phyloP scores from a whole-genome alignment of 2,113 vertebrate species.

The Hippocampus guttulatus region DNA sequence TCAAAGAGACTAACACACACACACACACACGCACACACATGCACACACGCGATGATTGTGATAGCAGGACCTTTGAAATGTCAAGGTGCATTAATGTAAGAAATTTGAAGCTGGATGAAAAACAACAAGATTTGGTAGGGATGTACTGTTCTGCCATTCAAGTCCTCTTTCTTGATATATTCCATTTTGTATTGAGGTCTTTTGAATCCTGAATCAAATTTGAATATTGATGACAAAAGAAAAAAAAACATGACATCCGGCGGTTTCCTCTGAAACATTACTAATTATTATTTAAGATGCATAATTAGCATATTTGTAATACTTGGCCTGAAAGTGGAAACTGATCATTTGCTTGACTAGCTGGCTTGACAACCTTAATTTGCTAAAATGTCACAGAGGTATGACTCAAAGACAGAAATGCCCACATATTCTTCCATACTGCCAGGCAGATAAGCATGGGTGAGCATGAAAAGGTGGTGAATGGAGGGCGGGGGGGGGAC shows the following conservation, averaged over 20 bases:
- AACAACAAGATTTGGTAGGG: conserved; percentile 2
- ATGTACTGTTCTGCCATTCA: not conserved
- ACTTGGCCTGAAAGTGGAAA: not conserved
- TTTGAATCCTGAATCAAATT: not conserved
- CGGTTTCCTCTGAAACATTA: not conserved
- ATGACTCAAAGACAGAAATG: conserved; percentile 24
- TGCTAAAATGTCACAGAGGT: not conserved
- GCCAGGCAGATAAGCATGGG: not conserved
- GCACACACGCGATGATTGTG: not conserved
- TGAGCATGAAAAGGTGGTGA: not conserved
- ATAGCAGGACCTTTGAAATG: conserved; percentile 4
- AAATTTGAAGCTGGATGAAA: conserved; percentile 1
- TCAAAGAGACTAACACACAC: not conserved
- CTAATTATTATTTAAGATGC: not conserved
- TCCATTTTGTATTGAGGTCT: not conserved
- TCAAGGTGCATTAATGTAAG: conserved; percentile 5
- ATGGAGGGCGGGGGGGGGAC: not conserved
- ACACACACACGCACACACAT: not conserved
- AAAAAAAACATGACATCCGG: not conserved
- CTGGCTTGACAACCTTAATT: not conserved
- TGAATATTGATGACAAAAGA: not conserved
- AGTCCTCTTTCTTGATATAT: not conserved
- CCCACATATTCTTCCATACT: not conserved
- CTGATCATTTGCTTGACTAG: not conserved
- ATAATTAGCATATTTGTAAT: not conserved